Percentiles rank a stretch among this genome's conserved stretches.
These are phyloP conservation scores for Aricia agestis DNA, from an alignment of 1,140 invertebrate genomes.

Conservation along the genomic window DNA sequence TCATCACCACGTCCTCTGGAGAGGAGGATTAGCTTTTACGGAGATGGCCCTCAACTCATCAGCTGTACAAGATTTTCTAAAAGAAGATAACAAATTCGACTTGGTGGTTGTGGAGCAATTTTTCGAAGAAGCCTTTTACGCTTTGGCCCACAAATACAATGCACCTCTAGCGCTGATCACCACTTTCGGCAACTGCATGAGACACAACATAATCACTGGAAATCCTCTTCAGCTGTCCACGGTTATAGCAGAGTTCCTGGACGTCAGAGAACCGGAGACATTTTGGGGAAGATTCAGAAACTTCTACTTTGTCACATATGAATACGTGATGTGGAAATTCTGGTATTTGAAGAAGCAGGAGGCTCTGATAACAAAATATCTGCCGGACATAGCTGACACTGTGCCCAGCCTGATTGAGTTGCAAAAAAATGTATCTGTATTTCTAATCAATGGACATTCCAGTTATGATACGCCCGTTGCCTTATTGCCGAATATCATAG, in stretches of 20 bases:
- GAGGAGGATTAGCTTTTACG: conserved; percentile 47
- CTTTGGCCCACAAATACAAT: conserved; percentile 73
- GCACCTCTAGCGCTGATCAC: conserved; percentile 71
- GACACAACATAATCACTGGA: conserved; percentile 70
- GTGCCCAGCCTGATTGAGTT: conserved; percentile 68
- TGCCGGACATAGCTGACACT: conserved; percentile 43
- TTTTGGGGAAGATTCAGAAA: conserved; percentile 54
- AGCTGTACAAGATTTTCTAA: conserved; percentile 60
- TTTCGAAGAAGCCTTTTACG: conserved; percentile 73
- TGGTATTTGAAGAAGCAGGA: conserved; percentile 54
- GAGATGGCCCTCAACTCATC: conserved; percentile 65
- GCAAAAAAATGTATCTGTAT: conserved; percentile 67
- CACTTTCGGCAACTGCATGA: conserved; percentile 74
- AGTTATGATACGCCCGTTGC: conserved; percentile 57
- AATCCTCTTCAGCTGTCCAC: conserved; percentile 71
- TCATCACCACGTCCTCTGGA: conserved; percentile 27
- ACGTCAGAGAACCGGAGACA: conserved; percentile 43
- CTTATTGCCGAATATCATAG: conserved; percentile 71
- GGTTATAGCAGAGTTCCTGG: conserved; percentile 61
- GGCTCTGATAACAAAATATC: conserved; percentile 44
- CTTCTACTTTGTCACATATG: conserved; percentile 45
- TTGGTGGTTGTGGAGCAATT: conserved; percentile 75
- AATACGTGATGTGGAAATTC: conserved; percentile 47
- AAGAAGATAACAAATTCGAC: conserved; percentile 65
- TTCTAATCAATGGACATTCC: conserved; percentile 71